phyloP scores from a whole-genome alignment of 2,113 vertebrate species.

The Nesospiza acunhae region DNA sequence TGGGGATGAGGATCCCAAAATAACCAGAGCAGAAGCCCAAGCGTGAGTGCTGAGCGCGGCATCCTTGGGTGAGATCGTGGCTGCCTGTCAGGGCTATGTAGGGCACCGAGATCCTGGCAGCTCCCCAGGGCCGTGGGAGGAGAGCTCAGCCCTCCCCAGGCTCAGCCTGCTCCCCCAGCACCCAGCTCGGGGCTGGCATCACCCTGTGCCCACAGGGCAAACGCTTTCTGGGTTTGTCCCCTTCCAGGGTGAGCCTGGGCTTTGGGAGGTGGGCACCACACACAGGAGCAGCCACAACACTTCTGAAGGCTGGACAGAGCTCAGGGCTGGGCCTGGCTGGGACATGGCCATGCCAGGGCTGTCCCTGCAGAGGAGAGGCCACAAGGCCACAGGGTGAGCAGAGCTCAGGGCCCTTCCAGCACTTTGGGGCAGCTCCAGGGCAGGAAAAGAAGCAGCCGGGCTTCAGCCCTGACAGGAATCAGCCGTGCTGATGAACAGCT shows the following conservation, averaged over 20 bases:
- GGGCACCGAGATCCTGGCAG: neutral
- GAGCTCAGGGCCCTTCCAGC: neutral
- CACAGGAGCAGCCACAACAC: neutral
- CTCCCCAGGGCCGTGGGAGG: conserved; percentile 2
- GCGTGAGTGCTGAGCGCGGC: neutral
- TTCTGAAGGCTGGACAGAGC: accelerated
- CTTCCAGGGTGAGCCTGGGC: neutral
- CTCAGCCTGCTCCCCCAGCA: neutral
- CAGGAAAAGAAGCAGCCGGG: accelerated
- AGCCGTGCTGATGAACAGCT: accelerated
- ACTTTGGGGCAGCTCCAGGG: accelerated
- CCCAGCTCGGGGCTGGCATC: neutral
- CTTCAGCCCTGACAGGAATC: neutral
- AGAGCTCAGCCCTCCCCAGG: neutral
- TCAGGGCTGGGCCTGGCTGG: neutral
- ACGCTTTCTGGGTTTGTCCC: too few relatives aligned
- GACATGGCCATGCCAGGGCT: accelerated
- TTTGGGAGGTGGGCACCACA: neutral
- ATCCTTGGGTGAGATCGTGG: neutral
- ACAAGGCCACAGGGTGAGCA: accelerated
- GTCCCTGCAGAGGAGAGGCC: neutral
- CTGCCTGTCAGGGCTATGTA: conserved; percentile 11
- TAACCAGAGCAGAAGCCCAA: neutral
- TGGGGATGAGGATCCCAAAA: neutral
- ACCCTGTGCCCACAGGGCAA: accelerated